phyloP scores from a whole-genome alignment of 2,888 invertebrate species.

The Nephrotoma appendiculata region DNA sequence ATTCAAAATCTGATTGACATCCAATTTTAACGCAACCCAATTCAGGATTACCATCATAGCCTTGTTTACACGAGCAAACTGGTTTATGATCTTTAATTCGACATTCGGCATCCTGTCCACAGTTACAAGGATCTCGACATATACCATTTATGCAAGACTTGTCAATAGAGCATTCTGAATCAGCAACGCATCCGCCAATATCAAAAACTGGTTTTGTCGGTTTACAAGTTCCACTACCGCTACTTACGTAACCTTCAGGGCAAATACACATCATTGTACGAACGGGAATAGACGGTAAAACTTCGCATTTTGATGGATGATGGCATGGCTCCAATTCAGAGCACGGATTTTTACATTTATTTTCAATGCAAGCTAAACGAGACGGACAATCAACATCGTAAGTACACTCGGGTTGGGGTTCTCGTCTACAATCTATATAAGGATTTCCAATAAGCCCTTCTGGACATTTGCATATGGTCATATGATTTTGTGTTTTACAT shows the following conservation, averaged over 20 bases:
- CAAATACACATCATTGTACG: conserved; percentile 83
- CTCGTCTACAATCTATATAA: conserved; percentile 62
- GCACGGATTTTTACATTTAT: conserved; percentile 75
- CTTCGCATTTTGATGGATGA: conserved; percentile 64
- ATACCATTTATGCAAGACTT: conserved; percentile 66
- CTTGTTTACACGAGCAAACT: conserved; percentile 69
- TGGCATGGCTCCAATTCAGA: conserved; percentile 61
- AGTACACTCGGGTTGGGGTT: conserved; percentile 59
- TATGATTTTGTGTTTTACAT: conserved; percentile 67
- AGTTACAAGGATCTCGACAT: conserved; percentile 72
- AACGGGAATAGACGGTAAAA: conserved; percentile 66
- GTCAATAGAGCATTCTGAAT: conserved; percentile 62
- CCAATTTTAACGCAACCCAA: conserved; percentile 62
- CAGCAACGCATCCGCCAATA: conserved; percentile 54
- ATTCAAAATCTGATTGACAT: conserved; percentile 61
- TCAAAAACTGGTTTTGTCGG: conserved; percentile 49
- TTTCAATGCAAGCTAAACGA: conserved; percentile 63
- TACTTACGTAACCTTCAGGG: conserved; percentile 74
- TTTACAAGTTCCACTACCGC: conserved; percentile 65
- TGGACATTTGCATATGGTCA: conserved; percentile 75
- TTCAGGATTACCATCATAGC: conserved; percentile 74
- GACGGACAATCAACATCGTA: conserved; percentile 71
- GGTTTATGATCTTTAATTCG: conserved; percentile 73
- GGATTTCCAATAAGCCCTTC: conserved; percentile 64
- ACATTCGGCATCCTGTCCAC: conserved; percentile 74